A percentile compares a stretch with the other conserved stretches of the same genome.
Evolutionary conservation across 2,797 vertebrate species (phyloP).

Genomic region (Hephaestus fuliginosus): DNA sequence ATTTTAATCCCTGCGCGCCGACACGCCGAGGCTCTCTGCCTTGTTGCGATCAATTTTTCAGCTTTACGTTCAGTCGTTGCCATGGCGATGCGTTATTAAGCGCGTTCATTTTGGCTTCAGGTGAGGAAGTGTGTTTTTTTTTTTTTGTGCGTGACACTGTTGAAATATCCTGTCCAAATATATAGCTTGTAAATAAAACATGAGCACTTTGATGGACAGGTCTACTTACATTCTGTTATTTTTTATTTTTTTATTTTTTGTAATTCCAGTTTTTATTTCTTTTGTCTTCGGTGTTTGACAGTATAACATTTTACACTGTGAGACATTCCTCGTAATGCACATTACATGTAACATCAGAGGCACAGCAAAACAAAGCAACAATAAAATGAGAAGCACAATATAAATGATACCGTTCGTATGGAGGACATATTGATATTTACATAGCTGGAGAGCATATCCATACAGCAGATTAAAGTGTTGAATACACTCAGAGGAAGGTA

Average conservation of each 20-base stretch:
- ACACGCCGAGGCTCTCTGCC: background rate
- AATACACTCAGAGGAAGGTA: too few relatives aligned
- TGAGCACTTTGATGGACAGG: background rate
- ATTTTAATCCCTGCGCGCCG: background rate
- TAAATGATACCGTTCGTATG: too few relatives aligned
- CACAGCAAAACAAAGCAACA: too few relatives aligned
- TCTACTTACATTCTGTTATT: constrained; percentile 5
- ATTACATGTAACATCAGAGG: too few relatives aligned
- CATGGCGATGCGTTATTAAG: background rate
- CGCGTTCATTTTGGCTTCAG: background rate
- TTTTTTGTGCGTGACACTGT: background rate
- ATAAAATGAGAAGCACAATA: too few relatives aligned
- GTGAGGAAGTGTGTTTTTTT: background rate
- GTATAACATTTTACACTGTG: too few relatives aligned
- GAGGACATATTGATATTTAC: too few relatives aligned
- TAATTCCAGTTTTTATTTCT: too few relatives aligned
- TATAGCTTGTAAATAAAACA: background rate
- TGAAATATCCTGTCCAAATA: background rate
- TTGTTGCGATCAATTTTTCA: constrained; percentile 1
- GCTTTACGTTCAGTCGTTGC: background rate
- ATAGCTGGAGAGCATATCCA: too few relatives aligned
- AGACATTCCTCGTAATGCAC: too few relatives aligned
- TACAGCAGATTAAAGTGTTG: too few relatives aligned
- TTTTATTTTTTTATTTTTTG: background rate
- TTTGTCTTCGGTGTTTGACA: too few relatives aligned